Evolutionary conservation across 2,888 invertebrate genomes (phyloP), one percentile per base, ranked within the genome.

Genomic region (Volucella zonaria): DNA sequence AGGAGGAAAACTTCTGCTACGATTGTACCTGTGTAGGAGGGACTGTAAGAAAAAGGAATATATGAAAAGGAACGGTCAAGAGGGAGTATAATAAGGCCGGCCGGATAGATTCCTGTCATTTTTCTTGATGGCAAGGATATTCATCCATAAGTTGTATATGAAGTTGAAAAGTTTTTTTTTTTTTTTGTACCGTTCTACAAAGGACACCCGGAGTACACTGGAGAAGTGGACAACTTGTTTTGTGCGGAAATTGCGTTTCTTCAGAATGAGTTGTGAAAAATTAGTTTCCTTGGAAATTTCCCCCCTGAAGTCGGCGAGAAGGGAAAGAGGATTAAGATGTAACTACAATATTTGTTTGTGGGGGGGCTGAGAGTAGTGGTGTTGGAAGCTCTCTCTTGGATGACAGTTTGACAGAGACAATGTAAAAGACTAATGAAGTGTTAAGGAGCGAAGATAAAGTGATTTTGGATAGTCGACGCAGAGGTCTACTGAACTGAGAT

Each of bases 191-290:
- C 42, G 74, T 31, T 6, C 47, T 67, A 38, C 54, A 42, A 61
- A 59, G 43, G 49, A 31, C 6, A 31, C 31, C 31, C 31, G 1
- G 1, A 4, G 31, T 6, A 31, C 31, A 31, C 31, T 31, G 38
- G 45, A n/a, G 18, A 14, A 40, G 64, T 42, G 12, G 42, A 62
- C 31, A 23, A 15, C 43, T 70, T 54, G 15, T 51, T 45, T 70
- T 45, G n/a, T 61, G 49, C 54, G 67, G 56, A 82, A 73, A 71
- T 73, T 77, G 59, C 71, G 18, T 52, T 52, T 8, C 56, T 3
- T 51, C 68, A 51, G 73, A 73, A 82, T 82, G 73, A 82, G 67
- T 82, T 73, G 73, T 77, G 71, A 62, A 67, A 82, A 77, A 71
- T 66, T 67, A 73, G 64, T 66, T 81, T 59, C 15, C 58, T 45